Conservation (phyloP, 2,797 vertebrate species). For the Petrocephalus sullivani region DNA sequence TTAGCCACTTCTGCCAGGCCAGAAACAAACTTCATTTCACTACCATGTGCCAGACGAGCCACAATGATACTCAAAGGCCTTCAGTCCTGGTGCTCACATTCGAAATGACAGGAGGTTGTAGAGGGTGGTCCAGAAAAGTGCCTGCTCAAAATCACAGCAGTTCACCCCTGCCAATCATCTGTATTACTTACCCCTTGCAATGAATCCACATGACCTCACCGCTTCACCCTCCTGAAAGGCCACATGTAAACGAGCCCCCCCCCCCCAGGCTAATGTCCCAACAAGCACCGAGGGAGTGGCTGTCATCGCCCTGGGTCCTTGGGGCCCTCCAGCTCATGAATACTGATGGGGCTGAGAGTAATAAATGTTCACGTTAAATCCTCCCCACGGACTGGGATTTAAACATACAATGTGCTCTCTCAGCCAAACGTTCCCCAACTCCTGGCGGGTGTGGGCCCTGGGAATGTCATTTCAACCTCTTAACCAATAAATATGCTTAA, state of each 20-base stretch:
- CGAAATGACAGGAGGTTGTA: background rate
- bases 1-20: background rate
- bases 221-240: constrained; percentile 51
- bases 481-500: background rate
- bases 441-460: background rate
- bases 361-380: constrained; percentile 62
- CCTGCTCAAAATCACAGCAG: background rate
- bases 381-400: background rate
- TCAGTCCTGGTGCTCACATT: background rate
- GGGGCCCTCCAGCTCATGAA: constrained; percentile 57
- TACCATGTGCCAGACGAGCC: background rate
- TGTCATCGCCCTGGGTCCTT: background rate
- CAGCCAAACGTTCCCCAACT: background rate
- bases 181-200: background rate
- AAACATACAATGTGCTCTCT: constrained; percentile 6
- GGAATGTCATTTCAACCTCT: background rate
- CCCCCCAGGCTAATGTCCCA: background rate
- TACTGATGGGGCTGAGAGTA: constrained; percentile 67
- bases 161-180: background rate
- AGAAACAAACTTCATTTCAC: background rate
- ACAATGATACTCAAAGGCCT: background rate
- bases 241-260: background rate
- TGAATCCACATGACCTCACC: constrained; percentile 39
- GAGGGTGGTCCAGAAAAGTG: background rate
- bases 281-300: background rate